phyloP scores from a whole-genome alignment of 2,888 invertebrate species.

The Disparrhopalites patrizii region DNA sequence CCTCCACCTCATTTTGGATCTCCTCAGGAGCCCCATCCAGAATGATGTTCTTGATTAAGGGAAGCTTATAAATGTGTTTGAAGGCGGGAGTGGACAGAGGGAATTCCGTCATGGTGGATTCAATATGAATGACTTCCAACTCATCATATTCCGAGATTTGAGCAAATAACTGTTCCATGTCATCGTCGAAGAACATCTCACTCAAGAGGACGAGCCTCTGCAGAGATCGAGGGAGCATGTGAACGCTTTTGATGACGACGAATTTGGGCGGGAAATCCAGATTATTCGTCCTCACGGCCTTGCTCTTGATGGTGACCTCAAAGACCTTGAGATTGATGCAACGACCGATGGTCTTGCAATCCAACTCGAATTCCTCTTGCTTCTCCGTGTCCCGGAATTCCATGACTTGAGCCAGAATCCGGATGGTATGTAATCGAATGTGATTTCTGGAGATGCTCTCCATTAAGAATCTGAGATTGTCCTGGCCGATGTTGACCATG shows the following conservation, averaged over 20 bases:
- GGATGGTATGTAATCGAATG: neutral
- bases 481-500: neutral
- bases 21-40: neutral
- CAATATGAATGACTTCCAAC: neutral
- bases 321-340: neutral
- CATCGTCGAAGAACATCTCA: neutral
- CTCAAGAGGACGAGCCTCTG: neutral
- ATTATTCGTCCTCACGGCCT: neutral
- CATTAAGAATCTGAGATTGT: neutral
- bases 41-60: neutral
- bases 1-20: neutral
- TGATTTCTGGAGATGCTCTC: neutral
- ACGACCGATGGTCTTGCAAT: neutral
- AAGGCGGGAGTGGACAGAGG: neutral
- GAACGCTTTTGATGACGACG: neutral
- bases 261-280: neutral
- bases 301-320: neutral
- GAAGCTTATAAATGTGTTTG: neutral
- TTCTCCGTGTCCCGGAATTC: neutral
- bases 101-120: neutral
- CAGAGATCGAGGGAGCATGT: neutral
- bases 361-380: neutral
- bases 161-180: neutral
- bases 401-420: neutral
- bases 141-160: neutral